Evolutionary conservation across 1,140 invertebrate species (phyloP), one percentile per base, ranked within the genome.

Genomic region (Acromyrmex charruanus): DNA sequence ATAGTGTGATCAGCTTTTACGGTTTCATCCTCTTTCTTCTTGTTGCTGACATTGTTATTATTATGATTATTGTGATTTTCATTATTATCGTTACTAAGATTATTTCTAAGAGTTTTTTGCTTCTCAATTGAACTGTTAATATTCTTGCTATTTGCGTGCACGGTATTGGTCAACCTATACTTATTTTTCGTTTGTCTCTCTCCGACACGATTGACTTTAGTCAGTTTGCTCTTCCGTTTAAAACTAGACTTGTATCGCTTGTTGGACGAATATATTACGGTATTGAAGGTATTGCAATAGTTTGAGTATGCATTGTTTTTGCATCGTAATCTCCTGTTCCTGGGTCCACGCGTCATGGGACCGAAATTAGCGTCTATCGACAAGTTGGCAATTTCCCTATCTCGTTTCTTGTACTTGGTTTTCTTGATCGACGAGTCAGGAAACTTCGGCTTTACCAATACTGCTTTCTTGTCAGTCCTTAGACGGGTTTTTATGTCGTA

Each of bases 301-400:
- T 25, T 84, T 28, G 58, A 16, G 9, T 63, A 84, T n/a, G n/a
- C 44, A 6, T 28, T 84, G 9, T 31, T 91, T 1, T 68, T 87
- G 63, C 88, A 89, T 18, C 93, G 88, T 18, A 93, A 82, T 74
- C 91, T 91, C 31, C 93, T 81, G 35, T 91, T 93, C 18, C 92
- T 86, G 0, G 91, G 91, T 1, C 92, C 91, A n/a, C 93, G 88
- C 10, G 88, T 88, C 10, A 89, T 88, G 0, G 93, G 88, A 72
- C 90, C 89, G 14, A 94, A 91, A 88, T 94, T 95, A 0, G 93
- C 94, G 75, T 95, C 92, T 79, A 95, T 95, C 1, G 84, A 89
- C 39, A 95, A 84, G 86, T 94, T 95, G 3, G 93, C 91, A 1
- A 95, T 91, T 81, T 95, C 94, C 51, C 93, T 81, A 10, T 91